phyloP scores from a whole-genome alignment of 2,113 vertebrate genomes.

The Lamprotornis superbus region DNA sequence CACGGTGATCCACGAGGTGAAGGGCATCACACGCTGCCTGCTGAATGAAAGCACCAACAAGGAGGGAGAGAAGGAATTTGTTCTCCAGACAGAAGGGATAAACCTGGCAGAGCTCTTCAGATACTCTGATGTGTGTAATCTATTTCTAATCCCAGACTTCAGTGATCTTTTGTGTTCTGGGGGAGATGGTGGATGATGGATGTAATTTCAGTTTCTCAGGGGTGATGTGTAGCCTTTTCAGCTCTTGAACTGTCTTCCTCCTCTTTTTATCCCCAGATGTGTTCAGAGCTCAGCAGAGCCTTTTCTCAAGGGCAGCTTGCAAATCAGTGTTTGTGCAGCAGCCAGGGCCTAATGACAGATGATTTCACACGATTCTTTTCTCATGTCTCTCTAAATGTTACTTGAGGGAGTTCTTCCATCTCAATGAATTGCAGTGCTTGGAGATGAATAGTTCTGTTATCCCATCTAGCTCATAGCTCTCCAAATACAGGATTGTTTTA shows the following conservation, averaged over 20 bases:
- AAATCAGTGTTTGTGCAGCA: background rate
- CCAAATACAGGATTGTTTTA: background rate
- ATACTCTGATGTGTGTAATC: conserved; percentile 78
- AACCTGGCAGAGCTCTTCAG: conserved; percentile 90
- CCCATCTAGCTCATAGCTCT: background rate
- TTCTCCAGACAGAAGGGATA: conserved; percentile 92
- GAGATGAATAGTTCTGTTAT: background rate
- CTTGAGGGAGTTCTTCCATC: conserved; percentile 14
- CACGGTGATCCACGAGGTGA: conserved; percentile 84
- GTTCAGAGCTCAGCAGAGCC: background rate
- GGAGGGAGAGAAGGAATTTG: conserved; percentile 72
- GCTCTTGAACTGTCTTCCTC: background rate
- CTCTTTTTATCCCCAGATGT: background rate
- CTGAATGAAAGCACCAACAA: conserved; percentile 79
- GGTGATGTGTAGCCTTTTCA: background rate
- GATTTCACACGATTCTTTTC: background rate
- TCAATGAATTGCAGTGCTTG: background rate
- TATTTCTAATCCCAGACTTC: background rate
- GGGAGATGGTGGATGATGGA: fast-evolving
- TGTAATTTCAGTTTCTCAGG: background rate
- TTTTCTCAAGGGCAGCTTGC: conserved; percentile 1
- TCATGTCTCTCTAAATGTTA: background rate
- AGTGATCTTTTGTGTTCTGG: background rate
- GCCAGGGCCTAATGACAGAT: background rate
- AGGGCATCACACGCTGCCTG: conserved; percentile 88